Conservation (phyloP, 2,797 vertebrate species). For the Chlorospingus flavigularis region DNA sequence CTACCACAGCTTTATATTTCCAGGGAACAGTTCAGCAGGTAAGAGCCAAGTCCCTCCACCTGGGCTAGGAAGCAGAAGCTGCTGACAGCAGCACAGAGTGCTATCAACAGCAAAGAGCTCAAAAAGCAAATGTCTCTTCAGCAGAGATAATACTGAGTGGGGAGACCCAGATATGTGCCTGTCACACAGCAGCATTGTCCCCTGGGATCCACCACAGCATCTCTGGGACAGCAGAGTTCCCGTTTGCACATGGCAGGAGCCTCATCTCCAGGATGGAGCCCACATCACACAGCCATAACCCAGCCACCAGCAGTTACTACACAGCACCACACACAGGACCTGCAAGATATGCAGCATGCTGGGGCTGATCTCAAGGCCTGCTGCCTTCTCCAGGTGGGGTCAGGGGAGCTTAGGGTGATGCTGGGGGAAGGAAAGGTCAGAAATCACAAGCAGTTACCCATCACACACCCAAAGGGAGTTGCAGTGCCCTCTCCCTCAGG, state of each 20-base stretch:
- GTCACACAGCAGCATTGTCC: background rate
- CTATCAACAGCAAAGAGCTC: background rate
- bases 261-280: background rate
- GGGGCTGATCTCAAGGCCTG: background rate
- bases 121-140: background rate
- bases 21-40: background rate
- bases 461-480: background rate
- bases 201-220: background rate
- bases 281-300: background rate
- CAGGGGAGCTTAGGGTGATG: background rate
- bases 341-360: background rate
- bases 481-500: background rate
- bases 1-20: background rate
- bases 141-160: background rate
- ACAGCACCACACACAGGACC: background rate
- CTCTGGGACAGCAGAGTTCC: background rate
- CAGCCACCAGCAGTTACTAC: background rate
- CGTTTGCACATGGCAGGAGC: accelerated
- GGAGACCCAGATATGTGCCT: background rate
- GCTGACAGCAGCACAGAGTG: background rate
- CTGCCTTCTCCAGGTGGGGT: background rate
- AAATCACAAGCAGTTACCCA: background rate
- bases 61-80: background rate
- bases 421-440: background rate
- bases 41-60: background rate